A percentile compares a stretch with the other conserved stretches of the same genome.
Conservation (phyloP, 2,797 vertebrate species). For the Phrynocephalus guinanensis region DNA sequence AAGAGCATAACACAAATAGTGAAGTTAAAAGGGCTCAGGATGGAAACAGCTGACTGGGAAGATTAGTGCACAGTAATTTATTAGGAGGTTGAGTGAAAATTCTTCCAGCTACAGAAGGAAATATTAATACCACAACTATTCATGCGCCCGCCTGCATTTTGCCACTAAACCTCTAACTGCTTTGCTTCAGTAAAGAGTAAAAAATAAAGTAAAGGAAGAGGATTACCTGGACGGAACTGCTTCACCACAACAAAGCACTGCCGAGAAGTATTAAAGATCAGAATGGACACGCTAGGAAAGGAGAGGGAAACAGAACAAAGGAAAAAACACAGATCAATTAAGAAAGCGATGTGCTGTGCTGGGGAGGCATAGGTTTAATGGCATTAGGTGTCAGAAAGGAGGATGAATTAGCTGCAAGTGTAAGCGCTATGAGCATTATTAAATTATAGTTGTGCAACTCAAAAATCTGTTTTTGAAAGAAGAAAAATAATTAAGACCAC, state of each 20-base stretch:
- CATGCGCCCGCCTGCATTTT: conserved; percentile 63
- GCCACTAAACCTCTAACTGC: conserved; percentile 62
- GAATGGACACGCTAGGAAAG: conserved; percentile 86
- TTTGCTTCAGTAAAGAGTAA: conserved; percentile 55
- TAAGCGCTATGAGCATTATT: background rate
- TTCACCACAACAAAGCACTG: conserved; percentile 95
- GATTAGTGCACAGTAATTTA: background rate
- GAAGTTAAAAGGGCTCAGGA: conserved; percentile 34
- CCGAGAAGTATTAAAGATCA: conserved; percentile 91
- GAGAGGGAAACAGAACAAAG: conserved; percentile 31
- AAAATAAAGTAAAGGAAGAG: conserved; percentile 55
- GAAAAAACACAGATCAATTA: conserved; percentile 54
- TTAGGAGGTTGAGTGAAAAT: conserved; percentile 11
- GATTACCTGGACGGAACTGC: conserved; percentile 96
- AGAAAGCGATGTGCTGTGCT: conserved; percentile 22
- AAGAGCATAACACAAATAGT: conserved; percentile 17
- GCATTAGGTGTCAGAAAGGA: conserved; percentile 7
- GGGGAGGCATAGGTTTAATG: conserved; percentile 15
- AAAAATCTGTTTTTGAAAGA: background rate
- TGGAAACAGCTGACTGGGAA: conserved; percentile 32
- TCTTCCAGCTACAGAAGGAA: conserved; percentile 56
- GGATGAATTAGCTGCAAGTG: background rate
- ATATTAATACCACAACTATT: conserved; percentile 55
- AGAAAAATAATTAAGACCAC: background rate
- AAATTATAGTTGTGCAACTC: background rate